Evolutionary conservation across 2,797 vertebrate genomes (phyloP).

Genomic region (Hemibagrus guttatus): DNA sequence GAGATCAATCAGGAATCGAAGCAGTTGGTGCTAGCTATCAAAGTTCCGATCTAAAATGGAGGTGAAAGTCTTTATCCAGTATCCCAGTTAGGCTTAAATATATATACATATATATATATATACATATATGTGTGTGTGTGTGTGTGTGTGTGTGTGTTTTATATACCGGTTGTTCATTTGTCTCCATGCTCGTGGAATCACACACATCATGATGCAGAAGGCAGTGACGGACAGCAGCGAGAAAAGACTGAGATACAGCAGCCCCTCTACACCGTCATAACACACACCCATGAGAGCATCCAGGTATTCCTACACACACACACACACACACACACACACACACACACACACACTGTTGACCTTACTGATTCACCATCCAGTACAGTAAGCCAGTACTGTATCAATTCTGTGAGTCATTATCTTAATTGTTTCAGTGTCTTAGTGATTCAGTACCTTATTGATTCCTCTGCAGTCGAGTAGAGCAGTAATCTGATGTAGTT

Average conservation of each 20-base stretch:
- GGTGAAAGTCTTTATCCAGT: too few relatives aligned
- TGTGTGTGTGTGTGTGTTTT: not conserved
- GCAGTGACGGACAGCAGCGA: conserved; percentile 85
- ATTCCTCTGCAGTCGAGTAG: conserved; percentile 94
- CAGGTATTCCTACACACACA: conserved; percentile 85
- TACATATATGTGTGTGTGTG: not conserved
- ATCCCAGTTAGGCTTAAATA: too few relatives aligned
- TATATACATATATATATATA: too few relatives aligned
- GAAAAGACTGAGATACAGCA: conserved; percentile 91
- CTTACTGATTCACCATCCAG: not conserved
- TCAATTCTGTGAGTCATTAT: not conserved
- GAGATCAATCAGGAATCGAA: too few relatives aligned
- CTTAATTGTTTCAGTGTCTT: not conserved
- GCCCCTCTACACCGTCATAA: conserved; percentile 90
- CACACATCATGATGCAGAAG: conserved; percentile 88
- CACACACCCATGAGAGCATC: conserved; percentile 91
- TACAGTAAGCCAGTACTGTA: not conserved
- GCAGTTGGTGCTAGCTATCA: too few relatives aligned
- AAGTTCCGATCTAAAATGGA: too few relatives aligned
- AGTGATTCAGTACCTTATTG: conserved; percentile 84
- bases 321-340: conserved; percentile 31
- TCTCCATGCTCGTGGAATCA: conserved; percentile 83
- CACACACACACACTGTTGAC: conserved; percentile 10
- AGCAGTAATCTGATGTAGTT: conserved; percentile 92
- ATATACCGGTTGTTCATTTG: conserved; percentile 81